These are phyloP conservation scores for Marcusenius ussheri DNA, from an alignment of 2,113 vertebrate genomes.

Conservation along the genomic window DNA sequence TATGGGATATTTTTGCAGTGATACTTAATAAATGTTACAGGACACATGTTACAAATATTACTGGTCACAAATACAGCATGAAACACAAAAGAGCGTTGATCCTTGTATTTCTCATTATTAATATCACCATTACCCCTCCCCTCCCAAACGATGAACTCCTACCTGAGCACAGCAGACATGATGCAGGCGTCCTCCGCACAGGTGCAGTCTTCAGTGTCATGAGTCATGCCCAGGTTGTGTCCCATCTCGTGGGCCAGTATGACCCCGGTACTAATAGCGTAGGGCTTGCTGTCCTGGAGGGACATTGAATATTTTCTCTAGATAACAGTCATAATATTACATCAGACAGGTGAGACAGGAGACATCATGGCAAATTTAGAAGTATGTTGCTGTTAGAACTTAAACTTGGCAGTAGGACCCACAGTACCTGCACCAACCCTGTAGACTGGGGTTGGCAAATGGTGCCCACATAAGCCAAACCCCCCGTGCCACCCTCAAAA, in stretches of 20 bases:
- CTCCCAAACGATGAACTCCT: neutral
- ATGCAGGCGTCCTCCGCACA: conserved; percentile 49
- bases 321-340: neutral
- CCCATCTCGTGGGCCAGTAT: conserved; percentile 70
- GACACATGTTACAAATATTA: neutral
- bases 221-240: conserved; percentile 25
- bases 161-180: conserved; percentile 60
- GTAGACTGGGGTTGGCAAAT: neutral
- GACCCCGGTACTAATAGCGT: conserved; percentile 38
- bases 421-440: conserved; percentile 16
- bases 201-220: conserved; percentile 43
- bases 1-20: neutral
- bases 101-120: neutral
- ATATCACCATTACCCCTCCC: neutral
- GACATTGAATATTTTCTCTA: neutral
- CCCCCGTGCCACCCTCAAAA: neutral
- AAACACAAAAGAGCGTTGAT: neutral
- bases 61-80: neutral
- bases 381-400: neutral
- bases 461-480: conserved; percentile 5
- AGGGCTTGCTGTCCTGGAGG: neutral
- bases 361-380: neutral
- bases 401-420: neutral
- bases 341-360: neutral
- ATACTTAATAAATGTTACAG: neutral